These are phyloP conservation scores for Caracal caracal DNA, from an alignment of 2,113 vertebrate genomes.

Conservation along the genomic window DNA sequence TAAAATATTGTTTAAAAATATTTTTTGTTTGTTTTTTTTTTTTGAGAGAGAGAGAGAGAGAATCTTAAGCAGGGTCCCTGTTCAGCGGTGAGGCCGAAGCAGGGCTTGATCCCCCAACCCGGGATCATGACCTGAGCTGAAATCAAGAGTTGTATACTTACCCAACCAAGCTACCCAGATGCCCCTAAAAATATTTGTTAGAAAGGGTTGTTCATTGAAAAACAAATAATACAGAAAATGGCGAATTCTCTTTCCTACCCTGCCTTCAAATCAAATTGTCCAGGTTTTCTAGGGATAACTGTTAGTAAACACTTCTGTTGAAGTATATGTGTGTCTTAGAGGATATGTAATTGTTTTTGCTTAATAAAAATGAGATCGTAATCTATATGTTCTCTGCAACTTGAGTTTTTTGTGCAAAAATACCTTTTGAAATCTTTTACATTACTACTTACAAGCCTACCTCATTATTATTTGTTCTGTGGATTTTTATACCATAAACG, in stretches of 20 bases:
- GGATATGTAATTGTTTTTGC: slow-evolving; percentile 6
- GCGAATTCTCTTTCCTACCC: neutral
- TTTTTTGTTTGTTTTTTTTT: too few species aligned
- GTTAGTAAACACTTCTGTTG: neutral
- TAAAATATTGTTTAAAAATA: too few species aligned
- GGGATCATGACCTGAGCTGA: too few species aligned
- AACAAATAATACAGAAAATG: neutral
- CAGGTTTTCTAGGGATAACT: neutral
- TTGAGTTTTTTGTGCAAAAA: neutral
- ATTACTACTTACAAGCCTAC: neutral
- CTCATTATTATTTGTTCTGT: slow-evolving; percentile 12
- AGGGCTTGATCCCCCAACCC: too few species aligned
- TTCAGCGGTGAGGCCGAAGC: too few species aligned
- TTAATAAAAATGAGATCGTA: neutral
- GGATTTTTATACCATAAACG: neutral
- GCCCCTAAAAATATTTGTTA: neutral
- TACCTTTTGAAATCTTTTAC: neutral
- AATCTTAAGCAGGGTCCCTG: too few species aligned
- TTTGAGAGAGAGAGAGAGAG: too few species aligned
- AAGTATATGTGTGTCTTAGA: neutral
- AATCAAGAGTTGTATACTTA: too few species aligned
- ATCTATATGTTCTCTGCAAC: neutral
- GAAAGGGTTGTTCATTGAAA: neutral
- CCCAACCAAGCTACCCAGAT: too few species aligned
- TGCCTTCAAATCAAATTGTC: slow-evolving; percentile 8